These are phyloP conservation scores for Sander lucioperca DNA, from an alignment of 2,113 vertebrate species.

Conservation along the genomic window DNA sequence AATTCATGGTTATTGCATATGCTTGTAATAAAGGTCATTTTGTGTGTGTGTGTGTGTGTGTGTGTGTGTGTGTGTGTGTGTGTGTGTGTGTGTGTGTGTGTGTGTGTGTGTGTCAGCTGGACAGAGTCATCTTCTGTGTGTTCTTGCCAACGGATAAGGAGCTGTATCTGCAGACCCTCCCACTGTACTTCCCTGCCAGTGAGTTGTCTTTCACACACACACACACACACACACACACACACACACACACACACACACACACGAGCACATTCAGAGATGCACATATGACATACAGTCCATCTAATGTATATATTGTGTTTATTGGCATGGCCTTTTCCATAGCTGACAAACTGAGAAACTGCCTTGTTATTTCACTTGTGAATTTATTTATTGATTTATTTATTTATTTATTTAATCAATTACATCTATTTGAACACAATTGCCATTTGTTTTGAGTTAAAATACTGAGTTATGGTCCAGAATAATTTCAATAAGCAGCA, in stretches of 20 bases:
- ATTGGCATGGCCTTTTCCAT: not conserved
- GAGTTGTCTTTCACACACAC: conserved; percentile 50
- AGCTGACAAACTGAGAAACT: not conserved
- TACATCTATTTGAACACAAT: not conserved
- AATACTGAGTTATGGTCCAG: not conserved
- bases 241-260: conserved; percentile 16
- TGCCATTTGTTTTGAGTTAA: conserved; percentile 16
- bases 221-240: conserved; percentile 1
- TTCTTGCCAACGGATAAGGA: conserved; percentile 83
- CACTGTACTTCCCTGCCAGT: conserved; percentile 84
- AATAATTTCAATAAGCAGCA: not conserved
- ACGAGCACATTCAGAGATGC: not conserved
- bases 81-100: conserved; percentile 53
- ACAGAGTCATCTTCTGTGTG: conserved; percentile 86
- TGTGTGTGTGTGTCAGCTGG: conserved; percentile 77
- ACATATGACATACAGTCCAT: not conserved
- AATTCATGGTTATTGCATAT: conserved; percentile 56
- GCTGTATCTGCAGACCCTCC: conserved; percentile 81
- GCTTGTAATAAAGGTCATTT: conserved; percentile 54
- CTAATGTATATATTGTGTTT: conserved; percentile 1
- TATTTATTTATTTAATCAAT: not conserved
- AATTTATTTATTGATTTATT: not conserved
- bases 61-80: conserved; percentile 52
- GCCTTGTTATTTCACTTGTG: not conserved
- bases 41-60: conserved; percentile 44